These are phyloP conservation scores for Xerus rutilus DNA, from an alignment of 2,797 vertebrate species.

Conservation along the genomic window DNA sequence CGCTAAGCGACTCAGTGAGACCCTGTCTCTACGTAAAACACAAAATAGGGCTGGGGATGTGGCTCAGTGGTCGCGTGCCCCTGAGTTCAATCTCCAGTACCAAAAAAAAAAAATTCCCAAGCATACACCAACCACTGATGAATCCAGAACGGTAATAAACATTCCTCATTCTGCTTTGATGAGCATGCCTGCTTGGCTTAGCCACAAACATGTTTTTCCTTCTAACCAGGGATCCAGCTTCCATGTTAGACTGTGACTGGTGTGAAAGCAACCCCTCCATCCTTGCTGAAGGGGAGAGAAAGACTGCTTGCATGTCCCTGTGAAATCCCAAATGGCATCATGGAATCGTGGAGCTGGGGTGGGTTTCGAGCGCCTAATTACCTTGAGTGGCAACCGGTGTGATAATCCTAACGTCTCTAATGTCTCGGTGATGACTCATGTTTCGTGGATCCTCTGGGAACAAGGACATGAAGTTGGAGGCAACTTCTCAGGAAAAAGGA, in stretches of 20 bases:
- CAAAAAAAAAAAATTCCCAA: not conserved
- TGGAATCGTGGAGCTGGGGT: not conserved
- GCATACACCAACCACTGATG: not conserved
- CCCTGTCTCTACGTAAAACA: too few species aligned
- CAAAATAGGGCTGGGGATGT: too few species aligned
- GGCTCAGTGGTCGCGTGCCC: too few species aligned
- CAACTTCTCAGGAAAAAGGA: not conserved
- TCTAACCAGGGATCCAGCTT: conserved; percentile 48
- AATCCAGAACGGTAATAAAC: conserved; percentile 13
- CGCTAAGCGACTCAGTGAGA: too few species aligned
- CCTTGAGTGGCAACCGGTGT: not conserved
- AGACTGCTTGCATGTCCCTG: not conserved
- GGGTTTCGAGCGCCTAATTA: not conserved
- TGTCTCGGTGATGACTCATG: fast-evolving
- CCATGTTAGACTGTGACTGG: not conserved
- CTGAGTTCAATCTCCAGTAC: too few species aligned
- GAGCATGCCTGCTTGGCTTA: conserved; percentile 7
- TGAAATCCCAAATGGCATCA: not conserved
- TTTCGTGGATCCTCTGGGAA: not conserved
- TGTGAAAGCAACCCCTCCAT: not conserved
- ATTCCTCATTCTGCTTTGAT: conserved; percentile 50
- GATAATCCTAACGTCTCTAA: not conserved
- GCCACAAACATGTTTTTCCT: not conserved
- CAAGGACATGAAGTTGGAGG: not conserved
- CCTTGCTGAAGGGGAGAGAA: not conserved